Conservation (phyloP, 1,140 invertebrate genomes). For the Macrocentrus cingulum region DNA sequence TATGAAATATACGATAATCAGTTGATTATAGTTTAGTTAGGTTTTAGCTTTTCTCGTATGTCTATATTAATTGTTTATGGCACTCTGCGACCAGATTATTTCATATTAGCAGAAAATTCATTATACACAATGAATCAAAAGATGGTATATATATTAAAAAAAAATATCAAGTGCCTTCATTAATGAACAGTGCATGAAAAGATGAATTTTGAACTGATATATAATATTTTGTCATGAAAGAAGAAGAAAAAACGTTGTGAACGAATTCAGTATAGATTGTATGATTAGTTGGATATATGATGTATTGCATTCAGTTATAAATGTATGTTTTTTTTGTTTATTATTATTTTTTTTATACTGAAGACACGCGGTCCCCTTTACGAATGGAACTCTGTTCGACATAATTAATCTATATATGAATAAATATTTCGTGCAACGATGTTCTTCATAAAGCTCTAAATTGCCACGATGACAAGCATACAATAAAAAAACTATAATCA, state of each 20-base stretch:
- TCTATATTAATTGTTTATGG: neutral
- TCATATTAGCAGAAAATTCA: too few species aligned
- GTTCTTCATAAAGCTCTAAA: slow-evolving; percentile 53
- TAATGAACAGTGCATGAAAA: slow-evolving; percentile 6
- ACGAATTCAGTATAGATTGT: slow-evolving; percentile 32
- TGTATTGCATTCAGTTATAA: slow-evolving; percentile 40
- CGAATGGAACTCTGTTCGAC: slow-evolving; percentile 52
- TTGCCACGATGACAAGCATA: slow-evolving; percentile 52
- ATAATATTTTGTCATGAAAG: slow-evolving; percentile 4
- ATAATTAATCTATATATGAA: slow-evolving; percentile 45
- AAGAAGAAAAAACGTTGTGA: slow-evolving; percentile 27
- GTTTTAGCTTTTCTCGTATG: too few species aligned
- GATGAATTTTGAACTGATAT: slow-evolving; percentile 6
- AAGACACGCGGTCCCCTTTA: slow-evolving; percentile 61
- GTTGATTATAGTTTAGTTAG: slow-evolving; percentile 40
- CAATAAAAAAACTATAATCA: neutral
- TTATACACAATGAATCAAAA: slow-evolving; percentile 18
- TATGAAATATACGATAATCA: slow-evolving; percentile 38
- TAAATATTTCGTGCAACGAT: slow-evolving; percentile 50
- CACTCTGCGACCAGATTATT: too few species aligned
- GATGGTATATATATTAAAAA: slow-evolving; percentile 3
- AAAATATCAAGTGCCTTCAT: slow-evolving; percentile 24
- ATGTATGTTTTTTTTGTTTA: neutral
- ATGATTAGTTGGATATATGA: slow-evolving; percentile 32
- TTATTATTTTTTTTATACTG: slow-evolving; percentile 32